Evolutionary conservation across 2,113 vertebrate genomes (phyloP).

Genomic region (Rhodinocichla rosea): DNA sequence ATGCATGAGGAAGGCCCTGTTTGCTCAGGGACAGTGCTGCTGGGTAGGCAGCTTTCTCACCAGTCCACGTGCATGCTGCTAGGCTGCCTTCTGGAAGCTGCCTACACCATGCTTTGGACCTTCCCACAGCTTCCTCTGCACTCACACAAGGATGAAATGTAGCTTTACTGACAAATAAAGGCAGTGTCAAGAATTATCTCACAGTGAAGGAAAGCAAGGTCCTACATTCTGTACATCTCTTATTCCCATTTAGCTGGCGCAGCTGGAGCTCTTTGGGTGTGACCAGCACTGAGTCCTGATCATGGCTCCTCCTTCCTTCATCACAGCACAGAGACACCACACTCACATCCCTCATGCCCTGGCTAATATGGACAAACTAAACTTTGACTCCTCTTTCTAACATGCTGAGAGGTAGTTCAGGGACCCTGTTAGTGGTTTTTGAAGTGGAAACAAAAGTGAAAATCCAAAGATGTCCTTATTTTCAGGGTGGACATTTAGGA

Average conservation of each 20-base stretch:
- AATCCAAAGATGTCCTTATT: not conserved
- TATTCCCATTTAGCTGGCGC: not conserved
- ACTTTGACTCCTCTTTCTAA: not conserved
- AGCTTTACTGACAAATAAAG: not conserved
- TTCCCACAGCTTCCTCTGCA: not conserved
- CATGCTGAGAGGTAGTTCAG: not conserved
- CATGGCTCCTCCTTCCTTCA: not conserved
- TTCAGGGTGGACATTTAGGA: not conserved
- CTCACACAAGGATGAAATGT: not conserved
- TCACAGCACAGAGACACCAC: not conserved
- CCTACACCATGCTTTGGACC: not conserved
- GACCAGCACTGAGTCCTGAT: not conserved
- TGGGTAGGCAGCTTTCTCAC: not conserved
- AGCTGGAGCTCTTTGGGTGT: not conserved
- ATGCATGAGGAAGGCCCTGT: accelerated
- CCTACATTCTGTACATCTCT: not conserved
- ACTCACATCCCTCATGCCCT: not conserved
- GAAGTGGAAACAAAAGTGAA: not conserved
- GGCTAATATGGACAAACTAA: not conserved
- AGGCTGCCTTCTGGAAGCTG: not conserved
- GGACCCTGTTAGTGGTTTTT: not conserved
- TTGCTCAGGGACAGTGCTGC: not conserved
- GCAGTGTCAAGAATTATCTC: not conserved
- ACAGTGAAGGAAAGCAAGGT: not conserved
- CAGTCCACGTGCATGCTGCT: accelerated